phyloP scores from a whole-genome alignment of 2,888 invertebrate genomes.

The Aleiodes alternator region DNA sequence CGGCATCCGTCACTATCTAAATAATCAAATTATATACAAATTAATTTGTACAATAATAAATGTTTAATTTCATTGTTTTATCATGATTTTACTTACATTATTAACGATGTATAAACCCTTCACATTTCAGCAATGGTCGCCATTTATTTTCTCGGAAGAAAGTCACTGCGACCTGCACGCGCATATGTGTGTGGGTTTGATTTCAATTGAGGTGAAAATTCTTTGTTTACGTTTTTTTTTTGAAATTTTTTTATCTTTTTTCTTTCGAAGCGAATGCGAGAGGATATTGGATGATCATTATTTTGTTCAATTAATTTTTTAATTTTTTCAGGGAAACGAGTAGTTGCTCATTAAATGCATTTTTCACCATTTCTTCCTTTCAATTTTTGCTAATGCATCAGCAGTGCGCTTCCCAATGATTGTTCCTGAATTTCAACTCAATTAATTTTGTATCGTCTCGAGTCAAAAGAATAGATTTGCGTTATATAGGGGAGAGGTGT shows the following conservation, averaged over 20 bases:
- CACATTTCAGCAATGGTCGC: background rate
- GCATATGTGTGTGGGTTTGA: constrained; percentile 9
- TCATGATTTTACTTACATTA: background rate
- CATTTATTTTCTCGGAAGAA: constrained; percentile 7
- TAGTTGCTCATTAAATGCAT: no score
- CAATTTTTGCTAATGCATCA: no score
- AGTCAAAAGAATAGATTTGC: no score
- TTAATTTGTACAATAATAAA: background rate
- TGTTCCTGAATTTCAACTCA: no score
- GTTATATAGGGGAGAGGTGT: no score
- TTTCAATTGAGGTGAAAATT: background rate
- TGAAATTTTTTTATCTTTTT: background rate
- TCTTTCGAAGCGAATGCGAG: no score
- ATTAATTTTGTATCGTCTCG: no score
- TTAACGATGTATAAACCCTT: constrained; percentile 4
- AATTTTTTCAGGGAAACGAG: no score
- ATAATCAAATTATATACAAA: constrained; percentile 3
- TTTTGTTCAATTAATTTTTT: no score
- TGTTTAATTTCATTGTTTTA: background rate
- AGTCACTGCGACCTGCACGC: constrained; percentile 1
- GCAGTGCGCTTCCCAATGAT: no score
- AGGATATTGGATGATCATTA: background rate
- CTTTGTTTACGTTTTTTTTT: constrained; percentile 3
- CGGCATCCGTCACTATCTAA: background rate
- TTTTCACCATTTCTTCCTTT: no score